These are phyloP conservation scores for Embiotoca jacksoni DNA, from an alignment of 2,113 vertebrate genomes.

Conservation along the genomic window DNA sequence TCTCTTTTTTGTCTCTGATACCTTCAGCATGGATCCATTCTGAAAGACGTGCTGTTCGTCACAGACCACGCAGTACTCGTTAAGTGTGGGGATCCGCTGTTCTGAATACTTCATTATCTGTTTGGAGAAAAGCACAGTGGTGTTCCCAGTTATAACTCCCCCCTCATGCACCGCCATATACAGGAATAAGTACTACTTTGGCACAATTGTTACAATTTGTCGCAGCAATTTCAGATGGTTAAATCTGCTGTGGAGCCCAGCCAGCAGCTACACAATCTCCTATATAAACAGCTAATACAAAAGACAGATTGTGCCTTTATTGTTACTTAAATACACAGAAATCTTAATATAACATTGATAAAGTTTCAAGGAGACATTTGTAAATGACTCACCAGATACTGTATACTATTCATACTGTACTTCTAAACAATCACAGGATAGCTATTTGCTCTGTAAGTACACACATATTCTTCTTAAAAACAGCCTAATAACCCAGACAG, in stretches of 20 bases:
- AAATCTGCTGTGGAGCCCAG: background rate
- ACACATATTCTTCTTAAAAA: background rate
- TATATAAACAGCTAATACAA: background rate
- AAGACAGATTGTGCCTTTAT: background rate
- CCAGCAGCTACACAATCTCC: background rate
- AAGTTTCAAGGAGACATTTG: constrained; percentile 2
- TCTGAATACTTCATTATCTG: constrained; percentile 99
- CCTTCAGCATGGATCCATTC: constrained; percentile 99
- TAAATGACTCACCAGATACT: background rate
- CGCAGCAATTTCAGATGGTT: background rate
- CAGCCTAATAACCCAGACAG: background rate
- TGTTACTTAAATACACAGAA: background rate
- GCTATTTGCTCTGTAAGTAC: background rate
- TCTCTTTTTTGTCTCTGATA: constrained; percentile 63
- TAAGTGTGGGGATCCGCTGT: constrained; percentile 97
- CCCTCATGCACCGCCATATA: constrained; percentile 8
- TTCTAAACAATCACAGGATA: background rate
- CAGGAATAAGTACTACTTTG: background rate
- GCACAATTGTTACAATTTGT: constrained; percentile 5
- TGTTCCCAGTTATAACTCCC: constrained; percentile 45
- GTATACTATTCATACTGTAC: background rate
- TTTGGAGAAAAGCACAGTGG: constrained; percentile 51
- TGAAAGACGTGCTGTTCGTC: constrained; percentile 99
- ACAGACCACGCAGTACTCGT: constrained; percentile 99
- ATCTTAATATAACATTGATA: background rate